These are phyloP conservation scores for Cheirogaleus medius DNA, from an alignment of 2,113 vertebrate species.

Conservation along the genomic window DNA sequence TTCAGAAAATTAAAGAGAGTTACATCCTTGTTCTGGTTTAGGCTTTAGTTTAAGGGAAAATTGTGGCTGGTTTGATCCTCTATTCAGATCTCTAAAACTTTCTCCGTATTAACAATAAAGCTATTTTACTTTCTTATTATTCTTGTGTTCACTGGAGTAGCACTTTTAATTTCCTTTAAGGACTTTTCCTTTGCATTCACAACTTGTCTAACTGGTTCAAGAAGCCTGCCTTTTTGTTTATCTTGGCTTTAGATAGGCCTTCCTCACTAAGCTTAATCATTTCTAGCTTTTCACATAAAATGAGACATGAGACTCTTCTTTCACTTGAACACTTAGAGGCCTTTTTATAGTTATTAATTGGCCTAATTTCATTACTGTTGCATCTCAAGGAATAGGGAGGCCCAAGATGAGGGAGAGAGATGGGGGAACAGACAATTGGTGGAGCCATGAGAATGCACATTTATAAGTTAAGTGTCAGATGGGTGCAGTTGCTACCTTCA, in stretches of 20 bases:
- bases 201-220: neutral
- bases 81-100: neutral
- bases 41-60: neutral
- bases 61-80: neutral
- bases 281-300: neutral
- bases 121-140: neutral
- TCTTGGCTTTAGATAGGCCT: neutral
- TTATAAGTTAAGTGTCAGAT: neutral
- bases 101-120: neutral
- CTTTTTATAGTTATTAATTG: neutral
- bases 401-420: neutral
- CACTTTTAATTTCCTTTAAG: neutral
- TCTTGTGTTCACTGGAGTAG: neutral
- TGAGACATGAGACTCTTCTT: neutral
- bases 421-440: neutral
- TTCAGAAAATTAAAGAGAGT: neutral
- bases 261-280: neutral
- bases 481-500: neutral
- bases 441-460: neutral
- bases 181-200: neutral
- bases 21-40: neutral
- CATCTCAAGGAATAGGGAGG: neutral
- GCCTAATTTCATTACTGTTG: neutral
- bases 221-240: neutral
- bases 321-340: neutral